Conservation (phyloP, 2,888 invertebrate species). For the Argyresthia goedartella region DNA sequence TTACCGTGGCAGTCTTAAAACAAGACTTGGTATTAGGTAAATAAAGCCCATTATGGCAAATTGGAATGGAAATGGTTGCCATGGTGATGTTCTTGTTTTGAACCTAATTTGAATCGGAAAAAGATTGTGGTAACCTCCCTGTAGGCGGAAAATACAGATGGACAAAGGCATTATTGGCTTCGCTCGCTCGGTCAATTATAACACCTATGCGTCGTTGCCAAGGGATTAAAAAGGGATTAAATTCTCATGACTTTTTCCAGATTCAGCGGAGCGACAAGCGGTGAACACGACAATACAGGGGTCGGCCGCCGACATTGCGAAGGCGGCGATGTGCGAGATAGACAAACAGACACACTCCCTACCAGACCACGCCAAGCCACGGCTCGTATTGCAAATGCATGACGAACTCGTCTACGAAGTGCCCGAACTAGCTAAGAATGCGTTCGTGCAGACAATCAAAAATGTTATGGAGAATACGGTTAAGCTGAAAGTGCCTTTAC, state of each 20-base stretch:
- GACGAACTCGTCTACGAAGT: slow-evolving; percentile 97
- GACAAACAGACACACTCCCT: slow-evolving; percentile 66
- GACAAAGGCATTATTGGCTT: too few relatives aligned
- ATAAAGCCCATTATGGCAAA: too few relatives aligned
- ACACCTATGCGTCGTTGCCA: too few relatives aligned
- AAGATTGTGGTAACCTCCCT: too few relatives aligned
- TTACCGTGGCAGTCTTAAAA: too few relatives aligned
- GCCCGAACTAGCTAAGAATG: slow-evolving; percentile 61
- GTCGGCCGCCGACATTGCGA: slow-evolving; percentile 96
- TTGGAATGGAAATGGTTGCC: too few relatives aligned
- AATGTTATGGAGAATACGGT: slow-evolving; percentile 85
- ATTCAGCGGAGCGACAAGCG: slow-evolving; percentile 94
- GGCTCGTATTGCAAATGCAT: slow-evolving; percentile 91
- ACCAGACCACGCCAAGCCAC: slow-evolving; percentile 56
- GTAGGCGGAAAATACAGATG: too few relatives aligned
- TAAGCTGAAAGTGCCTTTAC: slow-evolving; percentile 81
- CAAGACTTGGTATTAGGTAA: too few relatives aligned
- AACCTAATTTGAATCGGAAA: too few relatives aligned
- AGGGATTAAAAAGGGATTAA: too few relatives aligned
- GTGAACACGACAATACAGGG: slow-evolving; percentile 97
- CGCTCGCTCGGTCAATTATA: too few relatives aligned
- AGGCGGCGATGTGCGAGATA: slow-evolving; percentile 88
- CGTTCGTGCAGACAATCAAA: slow-evolving; percentile 76
- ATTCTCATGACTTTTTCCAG: slow-evolving; percentile 39
- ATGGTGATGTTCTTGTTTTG: too few relatives aligned